Conservation (phyloP, 64 coral and sea anemone genomes). For the Anthopleura sola region DNA sequence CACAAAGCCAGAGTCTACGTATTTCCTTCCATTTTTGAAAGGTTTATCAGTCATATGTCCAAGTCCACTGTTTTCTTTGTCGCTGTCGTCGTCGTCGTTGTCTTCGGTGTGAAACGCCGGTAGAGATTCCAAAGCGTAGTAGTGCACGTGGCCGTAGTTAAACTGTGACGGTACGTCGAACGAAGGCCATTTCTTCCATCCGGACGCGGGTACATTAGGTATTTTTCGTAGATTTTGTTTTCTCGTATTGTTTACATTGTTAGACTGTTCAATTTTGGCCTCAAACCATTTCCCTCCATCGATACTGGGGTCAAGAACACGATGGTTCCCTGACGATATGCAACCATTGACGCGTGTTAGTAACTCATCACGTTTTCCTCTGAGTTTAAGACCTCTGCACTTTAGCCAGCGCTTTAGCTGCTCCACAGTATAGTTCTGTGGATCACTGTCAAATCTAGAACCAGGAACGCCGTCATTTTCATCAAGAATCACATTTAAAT, state of each 20-base stretch:
- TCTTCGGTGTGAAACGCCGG: background rate
- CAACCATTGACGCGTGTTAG: too few relatives aligned
- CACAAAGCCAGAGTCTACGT: conserved; percentile 31
- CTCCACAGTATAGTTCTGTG: background rate
- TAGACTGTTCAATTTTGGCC: too few relatives aligned
- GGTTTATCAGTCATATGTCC: conserved; percentile 25
- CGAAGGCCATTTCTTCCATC: background rate
- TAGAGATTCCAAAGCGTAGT: conserved; percentile 17
- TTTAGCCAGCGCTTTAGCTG: background rate
- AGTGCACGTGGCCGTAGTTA: conserved; percentile 32
- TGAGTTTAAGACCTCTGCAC: background rate
- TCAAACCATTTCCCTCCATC: too few relatives aligned
- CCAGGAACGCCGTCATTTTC: conserved; percentile 20
- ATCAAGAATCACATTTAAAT: background rate
- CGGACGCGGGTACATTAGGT: background rate
- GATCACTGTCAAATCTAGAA: too few relatives aligned
- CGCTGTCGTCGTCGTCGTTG: background rate
- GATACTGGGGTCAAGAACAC: too few relatives aligned
- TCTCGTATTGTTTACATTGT: background rate
- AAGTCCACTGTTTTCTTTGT: background rate
- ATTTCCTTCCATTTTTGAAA: conserved; percentile 28
- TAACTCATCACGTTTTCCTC: too few relatives aligned
- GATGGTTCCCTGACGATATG: too few relatives aligned
- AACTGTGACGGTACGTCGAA: conserved; percentile 15
- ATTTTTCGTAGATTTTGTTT: background rate